Evolutionary conservation across 2,797 vertebrate species (phyloP).

Genomic region (Tenualosa ilisha): DNA sequence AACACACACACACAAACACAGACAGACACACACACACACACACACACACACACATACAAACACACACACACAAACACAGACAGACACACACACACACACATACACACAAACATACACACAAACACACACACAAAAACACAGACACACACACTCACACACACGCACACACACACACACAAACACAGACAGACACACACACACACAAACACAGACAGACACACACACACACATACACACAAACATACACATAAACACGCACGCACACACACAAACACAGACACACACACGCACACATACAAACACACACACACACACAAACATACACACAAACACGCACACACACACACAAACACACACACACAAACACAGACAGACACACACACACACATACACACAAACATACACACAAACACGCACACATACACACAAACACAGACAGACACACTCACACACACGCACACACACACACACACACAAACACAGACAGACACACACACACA

Average conservation of each 20-base stretch:
- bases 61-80: neutral
- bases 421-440: no score
- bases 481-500: no score
- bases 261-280: neutral
- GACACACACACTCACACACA: neutral
- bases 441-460: no score
- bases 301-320: neutral
- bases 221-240: no score
- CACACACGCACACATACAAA: neutral
- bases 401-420: neutral
- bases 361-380: no score
- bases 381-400: neutral
- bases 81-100: neutral
- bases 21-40: no score
- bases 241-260: no score
- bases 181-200: no score
- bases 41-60: slow-evolving; percentile 3
- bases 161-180: neutral
- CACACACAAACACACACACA: neutral
- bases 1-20: no score
- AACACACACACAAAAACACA: neutral
- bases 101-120: neutral
- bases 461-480: no score
- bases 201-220: no score
- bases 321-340: neutral